Evolutionary conservation across 1,140 invertebrate genomes (phyloP).

Genomic region (Nylanderia fulva): DNA sequence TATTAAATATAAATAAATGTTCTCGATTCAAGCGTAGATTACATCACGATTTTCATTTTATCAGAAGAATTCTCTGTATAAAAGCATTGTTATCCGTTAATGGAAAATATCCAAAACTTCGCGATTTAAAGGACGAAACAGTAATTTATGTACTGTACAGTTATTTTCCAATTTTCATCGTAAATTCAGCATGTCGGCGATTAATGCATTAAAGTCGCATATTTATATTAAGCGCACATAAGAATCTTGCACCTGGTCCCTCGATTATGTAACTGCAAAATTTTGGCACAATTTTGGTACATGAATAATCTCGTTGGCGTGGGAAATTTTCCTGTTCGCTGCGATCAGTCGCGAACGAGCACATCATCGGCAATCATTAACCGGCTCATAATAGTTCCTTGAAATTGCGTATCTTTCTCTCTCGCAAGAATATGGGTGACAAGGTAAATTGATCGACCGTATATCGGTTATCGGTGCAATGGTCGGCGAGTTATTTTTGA

Average conservation of each 20-base stretch:
- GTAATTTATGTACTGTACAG: too few relatives aligned
- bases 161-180: constrained; percentile 24
- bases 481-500: constrained; percentile 39
- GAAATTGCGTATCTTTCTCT: constrained; percentile 25
- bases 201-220: constrained; percentile 14
- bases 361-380: constrained; percentile 30
- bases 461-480: constrained; percentile 49
- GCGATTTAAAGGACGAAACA: neutral
- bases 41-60: neutral
- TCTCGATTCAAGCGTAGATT: neutral
- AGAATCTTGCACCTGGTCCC: neutral
- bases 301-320: constrained; percentile 22
- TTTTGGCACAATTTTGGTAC: constrained; percentile 38
- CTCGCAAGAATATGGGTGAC: constrained; percentile 1
- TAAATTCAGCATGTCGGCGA: neutral
- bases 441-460: constrained; percentile 18
- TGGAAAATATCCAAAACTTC: neutral
- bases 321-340: constrained; percentile 1
- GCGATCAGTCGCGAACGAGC: constrained; percentile 21
- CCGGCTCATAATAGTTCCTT: constrained; percentile 3
- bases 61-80: neutral
- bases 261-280: constrained; percentile 18
- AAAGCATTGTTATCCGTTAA: neutral
- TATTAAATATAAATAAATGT: neutral
- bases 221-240: constrained; percentile 14